Percentiles rank a stretch among this genome's conserved stretches.
These are phyloP conservation scores for Miichthys miiuy DNA, from an alignment of 2,797 vertebrate genomes.

Conservation along the genomic window DNA sequence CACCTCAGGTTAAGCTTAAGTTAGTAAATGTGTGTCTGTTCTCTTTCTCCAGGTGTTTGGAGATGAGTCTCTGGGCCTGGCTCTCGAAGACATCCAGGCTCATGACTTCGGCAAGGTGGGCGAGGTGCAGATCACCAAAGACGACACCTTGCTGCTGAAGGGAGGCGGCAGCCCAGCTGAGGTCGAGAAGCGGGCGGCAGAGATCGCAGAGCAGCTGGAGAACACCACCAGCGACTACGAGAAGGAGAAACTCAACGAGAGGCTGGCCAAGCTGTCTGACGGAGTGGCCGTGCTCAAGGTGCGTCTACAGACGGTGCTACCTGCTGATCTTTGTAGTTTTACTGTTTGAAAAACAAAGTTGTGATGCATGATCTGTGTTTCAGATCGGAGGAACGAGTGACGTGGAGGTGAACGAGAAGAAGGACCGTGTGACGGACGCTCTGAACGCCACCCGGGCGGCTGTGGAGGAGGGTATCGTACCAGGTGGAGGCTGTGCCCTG, in stretches of 20 bases:
- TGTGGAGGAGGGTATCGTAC: conserved; percentile 97
- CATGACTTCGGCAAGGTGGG: conserved; percentile 96
- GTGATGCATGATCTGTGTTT: rapidly evolving
- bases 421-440: conserved; percentile 96
- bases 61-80: conserved; percentile 91
- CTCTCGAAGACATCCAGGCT: conserved; percentile 94
- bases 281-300: conserved; percentile 99
- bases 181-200: conserved; percentile 90
- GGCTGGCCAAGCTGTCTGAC: conserved; percentile 97
- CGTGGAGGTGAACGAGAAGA: conserved; percentile 97
- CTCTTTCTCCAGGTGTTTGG: conserved; percentile 90
- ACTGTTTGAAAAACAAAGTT: background rate
- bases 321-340: rapidly evolving
- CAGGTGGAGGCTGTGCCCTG: conserved; percentile 93
- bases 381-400: conserved; percentile 97
- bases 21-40: no score
- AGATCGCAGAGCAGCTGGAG: conserved; percentile 94
- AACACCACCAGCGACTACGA: conserved; percentile 95
- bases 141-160: conserved; percentile 95
- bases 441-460: conserved; percentile 96
- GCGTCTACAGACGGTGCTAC: background rate
- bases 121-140: conserved; percentile 96
- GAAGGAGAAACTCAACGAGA: conserved; percentile 98
- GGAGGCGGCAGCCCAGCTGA: conserved; percentile 92
- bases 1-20: background rate